Conservation (phyloP, 2,888 invertebrate genomes). For the Eupeodes latifasciatus region DNA sequence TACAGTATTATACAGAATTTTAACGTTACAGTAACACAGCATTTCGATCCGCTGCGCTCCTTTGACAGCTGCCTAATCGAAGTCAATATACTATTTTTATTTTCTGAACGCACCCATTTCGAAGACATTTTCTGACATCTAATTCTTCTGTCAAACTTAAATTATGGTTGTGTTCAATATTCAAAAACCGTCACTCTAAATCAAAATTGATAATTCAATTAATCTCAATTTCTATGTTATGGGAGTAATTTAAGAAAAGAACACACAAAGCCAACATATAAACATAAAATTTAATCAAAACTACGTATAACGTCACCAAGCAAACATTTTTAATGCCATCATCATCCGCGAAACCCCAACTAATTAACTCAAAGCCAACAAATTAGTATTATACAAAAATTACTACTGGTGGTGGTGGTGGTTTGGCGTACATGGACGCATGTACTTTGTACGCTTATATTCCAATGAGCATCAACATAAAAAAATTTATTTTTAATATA, state of each 20-base stretch:
- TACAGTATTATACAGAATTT: too few species aligned
- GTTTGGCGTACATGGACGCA: background rate
- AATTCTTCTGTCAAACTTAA: too few species aligned
- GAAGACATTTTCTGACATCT: too few species aligned
- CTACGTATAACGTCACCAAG: slow-evolving; percentile 9
- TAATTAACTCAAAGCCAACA: slow-evolving; percentile 34
- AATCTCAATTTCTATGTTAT: slow-evolving; percentile 9
- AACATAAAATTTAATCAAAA: slow-evolving; percentile 15
- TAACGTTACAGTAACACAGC: too few species aligned
- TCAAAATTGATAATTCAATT: slow-evolving; percentile 21
- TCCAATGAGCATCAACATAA: background rate
- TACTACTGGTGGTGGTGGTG: background rate
- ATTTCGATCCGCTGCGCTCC: too few species aligned
- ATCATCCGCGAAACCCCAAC: slow-evolving; percentile 31
- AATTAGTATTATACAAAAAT: background rate
- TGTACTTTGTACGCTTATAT: background rate
- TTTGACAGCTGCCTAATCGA: too few species aligned
- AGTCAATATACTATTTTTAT: too few species aligned
- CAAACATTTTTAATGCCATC: slow-evolving; percentile 34
- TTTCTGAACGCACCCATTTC: too few species aligned
- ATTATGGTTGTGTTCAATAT: background rate
- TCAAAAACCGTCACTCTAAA: background rate
- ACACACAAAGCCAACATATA: background rate
- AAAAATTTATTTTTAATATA: slow-evolving; percentile 3
- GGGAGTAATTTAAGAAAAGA: background rate